Evolutionary conservation across 2,888 invertebrate genomes (phyloP).

Genomic region (Drosophila setosimentum): DNA sequence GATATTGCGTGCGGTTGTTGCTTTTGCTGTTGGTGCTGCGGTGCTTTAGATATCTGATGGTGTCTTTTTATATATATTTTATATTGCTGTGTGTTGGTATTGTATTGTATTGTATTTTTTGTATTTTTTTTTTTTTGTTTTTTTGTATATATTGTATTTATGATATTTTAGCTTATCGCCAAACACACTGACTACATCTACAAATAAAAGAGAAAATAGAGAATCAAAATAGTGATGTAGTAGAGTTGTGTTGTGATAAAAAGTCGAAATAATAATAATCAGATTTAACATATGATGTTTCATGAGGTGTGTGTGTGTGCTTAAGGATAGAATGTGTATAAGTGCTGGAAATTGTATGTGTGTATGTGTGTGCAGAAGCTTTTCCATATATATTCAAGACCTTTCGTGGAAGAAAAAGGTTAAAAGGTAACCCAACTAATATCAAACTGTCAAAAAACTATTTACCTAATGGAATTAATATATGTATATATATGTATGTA

Average conservation of each 20-base stretch:
- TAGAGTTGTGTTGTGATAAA: slow-evolving; percentile 54
- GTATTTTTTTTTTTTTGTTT: slow-evolving; percentile 39
- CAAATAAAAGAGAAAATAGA: slow-evolving; percentile 86
- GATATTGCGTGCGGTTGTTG: slow-evolving; percentile 63
- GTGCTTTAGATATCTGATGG: slow-evolving; percentile 63
- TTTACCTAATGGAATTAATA: background rate
- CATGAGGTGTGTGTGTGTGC: slow-evolving; percentile 24
- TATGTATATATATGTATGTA: too few relatives aligned
- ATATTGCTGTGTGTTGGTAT: slow-evolving; percentile 74
- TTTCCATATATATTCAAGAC: slow-evolving; percentile 23
- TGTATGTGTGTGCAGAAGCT: slow-evolving; percentile 29
- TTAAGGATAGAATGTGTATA: background rate
- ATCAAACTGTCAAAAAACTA: background rate
- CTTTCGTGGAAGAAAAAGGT: background rate
- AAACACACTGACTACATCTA: slow-evolving; percentile 95
- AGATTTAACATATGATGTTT: slow-evolving; percentile 16
- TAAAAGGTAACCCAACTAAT: background rate
- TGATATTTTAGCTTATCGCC: slow-evolving; percentile 89
- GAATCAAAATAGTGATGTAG: slow-evolving; percentile 67
- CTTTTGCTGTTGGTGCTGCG: slow-evolving; percentile 72
- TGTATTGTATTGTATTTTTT: slow-evolving; percentile 60
- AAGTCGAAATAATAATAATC: slow-evolving; percentile 29
- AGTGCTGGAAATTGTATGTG: slow-evolving; percentile 18
- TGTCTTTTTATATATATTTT: slow-evolving; percentile 57
- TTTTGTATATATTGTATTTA: slow-evolving; percentile 64